Evolutionary conservation across 1,140 invertebrate species (phyloP).

Genomic region (Aphelenchoides fujianensis): DNA sequence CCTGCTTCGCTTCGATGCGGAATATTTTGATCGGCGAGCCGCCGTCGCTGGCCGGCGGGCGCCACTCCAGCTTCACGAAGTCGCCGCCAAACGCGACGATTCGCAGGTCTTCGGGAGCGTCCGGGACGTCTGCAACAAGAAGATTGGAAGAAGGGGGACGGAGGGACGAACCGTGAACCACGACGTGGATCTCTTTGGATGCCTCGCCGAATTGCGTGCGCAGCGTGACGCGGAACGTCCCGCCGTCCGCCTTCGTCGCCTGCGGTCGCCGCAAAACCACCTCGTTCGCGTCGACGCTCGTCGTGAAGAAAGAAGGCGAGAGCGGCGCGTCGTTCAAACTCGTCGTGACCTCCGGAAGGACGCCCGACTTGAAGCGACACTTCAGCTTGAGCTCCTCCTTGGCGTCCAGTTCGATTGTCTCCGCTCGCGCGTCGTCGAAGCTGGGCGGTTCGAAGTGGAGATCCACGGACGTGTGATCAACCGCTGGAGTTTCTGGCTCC

Average conservation of each 20-base stretch:
- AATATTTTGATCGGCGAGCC: constrained; percentile 90
- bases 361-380: constrained; percentile 18
- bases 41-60: constrained; percentile 81
- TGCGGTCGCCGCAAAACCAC: constrained; percentile 32
- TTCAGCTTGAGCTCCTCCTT: constrained; percentile 45
- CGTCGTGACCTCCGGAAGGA: constrained; percentile 49
- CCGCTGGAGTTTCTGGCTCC: background rate
- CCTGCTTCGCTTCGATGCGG: constrained; percentile 74
- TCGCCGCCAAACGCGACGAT: background rate
- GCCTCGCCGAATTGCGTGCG: constrained; percentile 90
- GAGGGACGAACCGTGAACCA: constrained; percentile 33
- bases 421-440: background rate
- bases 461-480: background rate
- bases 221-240: constrained; percentile 82
- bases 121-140: constrained; percentile 70
- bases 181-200: constrained; percentile 68
- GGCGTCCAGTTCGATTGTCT: constrained; percentile 42
- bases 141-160: constrained; percentile 8
- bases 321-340: constrained; percentile 45
- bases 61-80: constrained; percentile 71
- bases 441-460: background rate
- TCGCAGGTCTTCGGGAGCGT: constrained; percentile 77
- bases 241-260: constrained; percentile 70
- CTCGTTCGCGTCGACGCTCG: constrained; percentile 44
- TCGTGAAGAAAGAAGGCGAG: constrained; percentile 34